Evolutionary conservation across 2,797 vertebrate species (phyloP), one percentile per base, ranked within the genome.

Genomic region (Smutsia temminckii): DNA sequence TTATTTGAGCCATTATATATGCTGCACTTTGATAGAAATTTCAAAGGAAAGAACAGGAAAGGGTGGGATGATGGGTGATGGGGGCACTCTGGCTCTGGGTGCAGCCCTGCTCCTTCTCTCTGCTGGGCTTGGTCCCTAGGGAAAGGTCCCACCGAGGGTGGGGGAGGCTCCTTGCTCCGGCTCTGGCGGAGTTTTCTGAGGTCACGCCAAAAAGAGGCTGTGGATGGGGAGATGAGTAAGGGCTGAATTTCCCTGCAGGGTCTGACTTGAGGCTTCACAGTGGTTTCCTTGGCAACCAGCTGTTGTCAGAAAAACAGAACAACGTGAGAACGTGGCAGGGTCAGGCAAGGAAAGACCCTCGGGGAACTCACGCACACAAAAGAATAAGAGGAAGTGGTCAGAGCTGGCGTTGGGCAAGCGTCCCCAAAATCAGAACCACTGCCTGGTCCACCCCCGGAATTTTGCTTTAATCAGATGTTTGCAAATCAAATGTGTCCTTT

Each of bases 261-360:
- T 49, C 78, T 55, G 64, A 55, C 79, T 89, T 9, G 10, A 79
- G 66, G 53, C 69, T 71, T 32, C 8, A 1, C 40, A 29, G 75
- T 5, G 53, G 89, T 96, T 93, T 85, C 96, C 95, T 68, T 20
- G 85, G 68, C 53, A 94, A 95, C 84, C 29, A 46, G 92, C 32
- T 90, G 87, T 96, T 97, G 92, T 95, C 91, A 61, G 78, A 49
- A 89, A 95, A 88, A 87, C 95, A 96, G 92, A 90, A 59, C 83
- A 40, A 78, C 10, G 64, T 83, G 51, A 88, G 86, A 80, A 85
- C 87, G 42, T 2, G 2, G 53, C 6, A 40, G 89, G 85, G 80
- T 81, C 94, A 81, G 71, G 59, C 14, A 14, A 85, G 92, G 77
- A 77, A 34, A 94, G 90, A 78, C 66, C 21, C 83, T 72, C 25